phyloP scores from a whole-genome alignment of 2,888 invertebrate genomes.

The Acleris literana region DNA sequence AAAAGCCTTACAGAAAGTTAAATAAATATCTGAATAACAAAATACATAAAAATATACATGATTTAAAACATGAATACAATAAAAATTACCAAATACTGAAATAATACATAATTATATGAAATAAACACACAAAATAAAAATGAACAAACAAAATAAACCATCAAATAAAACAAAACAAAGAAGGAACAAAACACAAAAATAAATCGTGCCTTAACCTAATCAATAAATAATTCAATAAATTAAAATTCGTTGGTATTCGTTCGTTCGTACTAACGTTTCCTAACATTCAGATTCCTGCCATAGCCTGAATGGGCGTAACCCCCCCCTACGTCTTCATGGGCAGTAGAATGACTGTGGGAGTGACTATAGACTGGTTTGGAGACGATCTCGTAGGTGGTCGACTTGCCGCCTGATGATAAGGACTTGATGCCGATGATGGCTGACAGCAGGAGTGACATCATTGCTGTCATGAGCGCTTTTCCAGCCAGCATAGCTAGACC shows the following conservation, averaged over 20 bases:
- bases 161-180: not conserved
- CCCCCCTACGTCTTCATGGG: slow-evolving; percentile 81
- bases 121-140: not conserved
- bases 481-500: slow-evolving; percentile 91
- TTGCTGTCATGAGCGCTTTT: slow-evolving; percentile 91
- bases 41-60: not conserved
- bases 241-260: slow-evolving; percentile 14
- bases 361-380: slow-evolving; percentile 91
- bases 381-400: slow-evolving; percentile 93
- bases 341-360: slow-evolving; percentile 83
- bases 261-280: slow-evolving; percentile 50
- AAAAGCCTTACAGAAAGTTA: too few species aligned
- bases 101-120: not conserved
- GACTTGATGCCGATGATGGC: slow-evolving; percentile 90
- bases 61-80: not conserved
- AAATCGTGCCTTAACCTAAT: slow-evolving; percentile 39
- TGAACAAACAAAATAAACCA: not conserved
- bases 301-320: slow-evolving; percentile 83
- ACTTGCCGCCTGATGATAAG: slow-evolving; percentile 87
- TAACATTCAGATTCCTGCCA: slow-evolving; percentile 67
- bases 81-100: not conserved
- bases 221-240: slow-evolving; percentile 37
- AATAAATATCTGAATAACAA: too few species aligned
- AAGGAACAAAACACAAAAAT: slow-evolving; percentile 11
- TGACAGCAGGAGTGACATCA: slow-evolving; percentile 91